phyloP scores from a whole-genome alignment of 2,888 invertebrate species.

The Syritta pipiens region DNA sequence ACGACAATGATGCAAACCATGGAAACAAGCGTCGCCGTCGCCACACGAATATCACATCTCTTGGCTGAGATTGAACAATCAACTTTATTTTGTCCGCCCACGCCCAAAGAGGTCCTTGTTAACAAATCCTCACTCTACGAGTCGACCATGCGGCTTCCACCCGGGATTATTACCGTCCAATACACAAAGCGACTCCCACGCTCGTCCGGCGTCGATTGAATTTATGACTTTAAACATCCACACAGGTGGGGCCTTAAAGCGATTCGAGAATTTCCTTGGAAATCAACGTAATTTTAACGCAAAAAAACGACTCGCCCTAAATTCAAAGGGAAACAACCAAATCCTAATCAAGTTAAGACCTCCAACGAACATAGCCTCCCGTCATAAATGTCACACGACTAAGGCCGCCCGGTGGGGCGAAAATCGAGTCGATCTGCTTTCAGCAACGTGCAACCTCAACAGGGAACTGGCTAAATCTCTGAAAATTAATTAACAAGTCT shows the following conservation, averaged over 20 bases:
- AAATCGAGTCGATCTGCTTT: too few species aligned
- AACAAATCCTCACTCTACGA: neutral
- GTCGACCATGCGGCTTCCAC: neutral
- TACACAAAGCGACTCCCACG: neutral
- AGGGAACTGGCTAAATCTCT: neutral
- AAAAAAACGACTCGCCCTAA: too few species aligned
- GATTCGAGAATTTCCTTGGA: too few species aligned
- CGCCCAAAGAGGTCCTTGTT: neutral
- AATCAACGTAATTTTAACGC: too few species aligned
- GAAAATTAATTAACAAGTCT: constrained; percentile 17
- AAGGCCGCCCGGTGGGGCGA: too few species aligned
- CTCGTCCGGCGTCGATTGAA: neutral
- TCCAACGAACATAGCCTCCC: too few species aligned
- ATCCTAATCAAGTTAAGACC: too few species aligned
- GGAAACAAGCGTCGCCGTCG: too few species aligned
- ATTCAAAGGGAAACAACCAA: too few species aligned
- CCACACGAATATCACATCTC: neutral
- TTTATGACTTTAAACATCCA: neutral
- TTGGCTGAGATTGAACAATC: neutral
- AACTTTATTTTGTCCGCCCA: neutral
- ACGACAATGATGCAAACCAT: too few species aligned
- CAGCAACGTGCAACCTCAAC: neutral
- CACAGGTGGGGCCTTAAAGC: too few species aligned
- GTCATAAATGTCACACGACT: neutral
- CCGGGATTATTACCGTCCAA: neutral